Evolutionary conservation across 2,113 vertebrate species (phyloP).

Genomic region (Sciurus niger): DNA sequence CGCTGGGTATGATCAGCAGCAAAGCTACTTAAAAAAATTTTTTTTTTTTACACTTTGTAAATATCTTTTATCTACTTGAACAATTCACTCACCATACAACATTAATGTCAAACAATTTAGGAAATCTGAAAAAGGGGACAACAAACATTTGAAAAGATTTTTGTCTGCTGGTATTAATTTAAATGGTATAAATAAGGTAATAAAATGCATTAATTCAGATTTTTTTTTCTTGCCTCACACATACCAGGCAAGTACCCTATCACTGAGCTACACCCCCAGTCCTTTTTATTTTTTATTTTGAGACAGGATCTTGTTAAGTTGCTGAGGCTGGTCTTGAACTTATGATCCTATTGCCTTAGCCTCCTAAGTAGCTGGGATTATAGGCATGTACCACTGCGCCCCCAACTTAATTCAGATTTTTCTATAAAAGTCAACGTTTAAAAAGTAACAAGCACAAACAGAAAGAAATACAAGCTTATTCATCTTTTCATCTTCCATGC

Average conservation of each 20-base stretch:
- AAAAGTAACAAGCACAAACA: conserved; percentile 43
- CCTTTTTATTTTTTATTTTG: not conserved
- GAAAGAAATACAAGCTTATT: not conserved
- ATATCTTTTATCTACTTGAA: conserved; percentile 46
- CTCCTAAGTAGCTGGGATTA: not conserved
- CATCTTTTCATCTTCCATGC: conserved; percentile 8
- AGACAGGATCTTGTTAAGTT: too few relatives aligned
- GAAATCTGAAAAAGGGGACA: not conserved
- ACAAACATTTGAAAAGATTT: conserved; percentile 49
- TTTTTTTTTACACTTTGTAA: conserved; percentile 10
- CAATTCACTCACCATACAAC: conserved; percentile 39
- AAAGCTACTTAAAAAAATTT: conserved; percentile 36
- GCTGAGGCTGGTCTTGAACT: too few relatives aligned
- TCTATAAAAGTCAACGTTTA: conserved; percentile 39
- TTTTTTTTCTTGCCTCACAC: too few relatives aligned
- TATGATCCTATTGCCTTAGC: not conserved
- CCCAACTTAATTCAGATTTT: conserved; percentile 16
- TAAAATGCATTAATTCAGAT: conserved; percentile 7
- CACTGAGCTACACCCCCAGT: too few relatives aligned
- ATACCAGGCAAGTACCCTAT: too few relatives aligned
- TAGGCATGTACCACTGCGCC: not conserved
- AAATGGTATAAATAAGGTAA: not conserved
- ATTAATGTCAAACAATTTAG: conserved; percentile 24
- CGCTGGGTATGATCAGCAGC: too few relatives aligned
- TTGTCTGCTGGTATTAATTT: conserved; percentile 17